These are phyloP conservation scores for Oryzias melastigma DNA, from an alignment of 2,113 vertebrate species.

Conservation along the genomic window DNA sequence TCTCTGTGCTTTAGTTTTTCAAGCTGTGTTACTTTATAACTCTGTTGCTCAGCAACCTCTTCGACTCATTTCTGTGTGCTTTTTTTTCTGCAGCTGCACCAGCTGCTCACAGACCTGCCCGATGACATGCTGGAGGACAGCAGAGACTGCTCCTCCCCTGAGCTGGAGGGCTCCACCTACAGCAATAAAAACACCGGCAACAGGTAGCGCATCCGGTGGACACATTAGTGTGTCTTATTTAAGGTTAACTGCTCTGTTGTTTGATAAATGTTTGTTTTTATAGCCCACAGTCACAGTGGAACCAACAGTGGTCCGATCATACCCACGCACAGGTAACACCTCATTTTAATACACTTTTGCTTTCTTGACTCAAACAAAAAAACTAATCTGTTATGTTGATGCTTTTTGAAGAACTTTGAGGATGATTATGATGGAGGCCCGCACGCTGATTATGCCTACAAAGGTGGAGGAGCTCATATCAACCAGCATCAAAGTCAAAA, in stretches of 20 bases:
- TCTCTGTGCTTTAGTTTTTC: slow-evolving; percentile 6
- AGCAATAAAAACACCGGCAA: slow-evolving; percentile 73
- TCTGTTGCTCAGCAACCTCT: slow-evolving; percentile 42
- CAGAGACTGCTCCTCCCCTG: slow-evolving; percentile 82
- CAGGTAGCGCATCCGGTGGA: slow-evolving; percentile 69
- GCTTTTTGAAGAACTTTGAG: slow-evolving; percentile 65
- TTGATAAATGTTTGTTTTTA: slow-evolving; percentile 17
- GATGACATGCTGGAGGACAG: slow-evolving; percentile 97
- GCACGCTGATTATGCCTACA: slow-evolving; percentile 69
- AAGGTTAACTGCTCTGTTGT: not conserved
- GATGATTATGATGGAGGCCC: slow-evolving; percentile 56
- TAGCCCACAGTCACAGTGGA: slow-evolving; percentile 77
- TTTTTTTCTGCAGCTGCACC: slow-evolving; percentile 82
- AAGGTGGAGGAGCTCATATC: slow-evolving; percentile 49
- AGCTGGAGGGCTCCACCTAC: slow-evolving; percentile 77
- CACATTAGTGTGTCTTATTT: slow-evolving; percentile 1
- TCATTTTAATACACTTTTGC: not conserved
- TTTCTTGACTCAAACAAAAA: not conserved
- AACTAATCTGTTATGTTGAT: not conserved
- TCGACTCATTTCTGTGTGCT: slow-evolving; percentile 64
- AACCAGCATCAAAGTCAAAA: slow-evolving; percentile 54
- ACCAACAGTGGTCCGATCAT: slow-evolving; percentile 76
- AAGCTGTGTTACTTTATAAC: slow-evolving; percentile 33
- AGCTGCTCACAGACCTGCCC: slow-evolving; percentile 92
- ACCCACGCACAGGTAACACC: slow-evolving; percentile 74